Conservation (phyloP, 2,888 invertebrate genomes). For the Amphipyra berbera region DNA sequence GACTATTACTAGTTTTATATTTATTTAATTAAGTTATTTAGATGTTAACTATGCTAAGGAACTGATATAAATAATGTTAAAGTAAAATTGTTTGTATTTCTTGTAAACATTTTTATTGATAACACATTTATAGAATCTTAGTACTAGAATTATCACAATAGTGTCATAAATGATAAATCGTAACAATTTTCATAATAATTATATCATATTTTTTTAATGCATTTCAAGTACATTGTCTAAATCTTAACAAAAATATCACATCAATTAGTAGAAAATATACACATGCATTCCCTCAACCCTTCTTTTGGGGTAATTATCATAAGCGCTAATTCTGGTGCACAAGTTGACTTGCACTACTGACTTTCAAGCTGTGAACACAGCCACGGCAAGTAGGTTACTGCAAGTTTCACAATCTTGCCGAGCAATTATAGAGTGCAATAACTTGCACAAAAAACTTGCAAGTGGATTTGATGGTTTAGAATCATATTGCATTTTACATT, state of each 20-base stretch:
- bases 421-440: too few relatives aligned
- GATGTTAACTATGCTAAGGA: constrained; percentile 6
- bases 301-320: neutral
- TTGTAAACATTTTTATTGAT: constrained; percentile 37
- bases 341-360: too few relatives aligned
- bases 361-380: too few relatives aligned
- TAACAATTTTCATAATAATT: constrained; percentile 41
- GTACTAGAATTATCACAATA: constrained; percentile 49
- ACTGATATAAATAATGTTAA: constrained; percentile 8
- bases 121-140: constrained; percentile 47
- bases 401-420: too few relatives aligned
- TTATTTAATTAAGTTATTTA: neutral
- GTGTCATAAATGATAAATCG: constrained; percentile 35
- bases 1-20: constrained; percentile 11
- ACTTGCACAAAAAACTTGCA: too few relatives aligned
- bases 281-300: neutral
- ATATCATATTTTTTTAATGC: constrained; percentile 38
- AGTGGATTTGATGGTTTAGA: too few relatives aligned
- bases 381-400: too few relatives aligned
- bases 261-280: constrained; percentile 46
- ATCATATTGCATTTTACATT: too few relatives aligned
- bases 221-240: constrained; percentile 29
- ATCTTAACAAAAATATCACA: constrained; percentile 63
- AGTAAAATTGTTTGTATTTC: constrained; percentile 15
- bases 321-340: too few relatives aligned